phyloP scores from a whole-genome alignment of 2,797 vertebrate species.

The Nannoperca australis region DNA sequence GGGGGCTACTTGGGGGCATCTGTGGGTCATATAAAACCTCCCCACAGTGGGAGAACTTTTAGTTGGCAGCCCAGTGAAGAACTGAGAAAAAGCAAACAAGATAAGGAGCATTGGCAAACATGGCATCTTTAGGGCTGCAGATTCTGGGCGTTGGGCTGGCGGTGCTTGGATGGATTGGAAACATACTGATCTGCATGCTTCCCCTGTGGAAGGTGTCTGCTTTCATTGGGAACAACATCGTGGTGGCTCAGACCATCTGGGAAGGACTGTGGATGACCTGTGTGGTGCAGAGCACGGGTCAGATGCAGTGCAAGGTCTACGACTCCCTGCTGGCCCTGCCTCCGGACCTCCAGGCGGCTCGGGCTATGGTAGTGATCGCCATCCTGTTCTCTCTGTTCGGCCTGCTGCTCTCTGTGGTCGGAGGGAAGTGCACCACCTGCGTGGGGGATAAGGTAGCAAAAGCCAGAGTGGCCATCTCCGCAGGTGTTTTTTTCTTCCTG shows the following conservation, averaged over 20 bases:
- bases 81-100: background rate
- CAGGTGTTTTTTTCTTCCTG: conserved; percentile 83
- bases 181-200: conserved; percentile 81
- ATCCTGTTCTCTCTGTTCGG: conserved; percentile 83
- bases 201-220: conserved; percentile 85
- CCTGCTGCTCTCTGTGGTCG: conserved; percentile 84
- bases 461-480: conserved; percentile 80
- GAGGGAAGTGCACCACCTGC: conserved; percentile 88
- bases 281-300: conserved; percentile 84
- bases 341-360: conserved; percentile 80
- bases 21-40: conserved; percentile 64
- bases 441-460: conserved; percentile 81
- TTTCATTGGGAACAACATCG: conserved; percentile 85
- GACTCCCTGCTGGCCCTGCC: conserved; percentile 82
- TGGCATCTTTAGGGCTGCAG: conserved; percentile 83
- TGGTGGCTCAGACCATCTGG: conserved; percentile 84
- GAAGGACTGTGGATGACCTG: conserved; percentile 86
- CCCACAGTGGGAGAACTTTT: conserved; percentile 6
- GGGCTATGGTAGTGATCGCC: conserved; percentile 81
- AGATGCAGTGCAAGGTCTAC: conserved; percentile 85
- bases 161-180: conserved; percentile 81
- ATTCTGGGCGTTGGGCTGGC: conserved; percentile 80
- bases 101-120: background rate
- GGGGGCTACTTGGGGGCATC: conserved; percentile 39
- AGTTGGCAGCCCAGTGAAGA: conserved; percentile 20